These are phyloP conservation scores for Andrena dorsata DNA, from an alignment of 2,888 invertebrate species.

Conservation along the genomic window DNA sequence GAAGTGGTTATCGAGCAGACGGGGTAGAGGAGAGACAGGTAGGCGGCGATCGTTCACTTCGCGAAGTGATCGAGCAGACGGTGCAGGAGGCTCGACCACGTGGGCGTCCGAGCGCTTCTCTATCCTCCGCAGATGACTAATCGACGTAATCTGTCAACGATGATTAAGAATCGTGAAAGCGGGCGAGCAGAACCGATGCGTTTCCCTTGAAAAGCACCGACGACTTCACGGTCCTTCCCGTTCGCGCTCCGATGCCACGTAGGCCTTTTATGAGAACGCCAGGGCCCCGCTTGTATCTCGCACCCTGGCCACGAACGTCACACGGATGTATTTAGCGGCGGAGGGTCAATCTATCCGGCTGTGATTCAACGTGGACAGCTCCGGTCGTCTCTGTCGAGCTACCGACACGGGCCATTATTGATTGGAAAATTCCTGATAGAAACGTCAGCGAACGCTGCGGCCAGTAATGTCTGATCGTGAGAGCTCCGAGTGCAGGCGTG, in stretches of 20 bases:
- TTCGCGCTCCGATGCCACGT: constrained; percentile 54
- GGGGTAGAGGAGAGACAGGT: constrained; percentile 3
- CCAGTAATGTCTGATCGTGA: not conserved
- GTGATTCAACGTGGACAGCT: constrained; percentile 77
- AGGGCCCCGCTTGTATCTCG: constrained; percentile 52
- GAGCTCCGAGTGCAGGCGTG: not conserved
- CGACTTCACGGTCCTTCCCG: constrained; percentile 37
- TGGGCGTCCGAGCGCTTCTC: not conserved
- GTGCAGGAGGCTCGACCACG: not conserved
- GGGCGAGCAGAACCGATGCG: constrained; percentile 63
- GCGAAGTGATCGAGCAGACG: too few relatives aligned
- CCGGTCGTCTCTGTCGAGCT: constrained; percentile 60
- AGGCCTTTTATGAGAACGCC: constrained; percentile 57
- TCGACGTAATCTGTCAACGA: constrained; percentile 58
- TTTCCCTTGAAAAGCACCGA: constrained; percentile 49
- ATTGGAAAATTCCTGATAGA: constrained; percentile 32
- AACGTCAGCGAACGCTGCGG: constrained; percentile 8
- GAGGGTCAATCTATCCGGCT: constrained; percentile 82
- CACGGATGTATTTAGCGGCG: constrained; percentile 81
- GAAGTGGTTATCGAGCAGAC: constrained; percentile 21
- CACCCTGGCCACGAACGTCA: constrained; percentile 69
- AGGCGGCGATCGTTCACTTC: not conserved
- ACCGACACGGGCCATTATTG: constrained; percentile 2
- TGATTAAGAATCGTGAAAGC: constrained; percentile 44
- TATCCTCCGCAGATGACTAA: constrained; percentile 30